Evolutionary conservation across 2,797 vertebrate species (phyloP).

Genomic region (Staurois parvus): DNA sequence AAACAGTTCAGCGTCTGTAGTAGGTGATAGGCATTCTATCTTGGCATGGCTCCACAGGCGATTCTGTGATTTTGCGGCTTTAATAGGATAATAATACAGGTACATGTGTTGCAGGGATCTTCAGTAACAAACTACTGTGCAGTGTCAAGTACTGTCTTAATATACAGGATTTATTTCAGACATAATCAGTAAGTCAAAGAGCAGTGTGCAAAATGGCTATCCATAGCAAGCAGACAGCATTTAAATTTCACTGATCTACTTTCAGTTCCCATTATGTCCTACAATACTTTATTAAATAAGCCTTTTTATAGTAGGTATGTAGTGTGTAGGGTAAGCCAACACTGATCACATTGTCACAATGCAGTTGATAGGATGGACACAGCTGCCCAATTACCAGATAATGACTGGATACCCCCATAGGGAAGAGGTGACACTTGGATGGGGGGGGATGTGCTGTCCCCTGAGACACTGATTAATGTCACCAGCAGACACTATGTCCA

Average conservation of each 20-base stretch:
- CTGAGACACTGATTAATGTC: constrained; percentile 48
- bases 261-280: background rate
- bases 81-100: no score
- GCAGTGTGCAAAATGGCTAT: no score
- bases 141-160: no score
- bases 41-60: no score
- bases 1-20: no score
- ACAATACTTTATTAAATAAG: background rate
- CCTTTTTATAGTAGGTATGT: background rate
- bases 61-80: no score
- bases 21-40: no score
- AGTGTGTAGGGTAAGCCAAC: background rate
- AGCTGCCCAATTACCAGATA: constrained; percentile 54
- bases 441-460: constrained; percentile 33
- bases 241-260: background rate
- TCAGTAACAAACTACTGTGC: no score
- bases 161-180: no score
- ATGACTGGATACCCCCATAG: constrained; percentile 5
- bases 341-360: background rate
- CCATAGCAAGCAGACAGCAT: background rate
- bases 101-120: no score
- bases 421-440: constrained; percentile 6
- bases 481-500: constrained; percentile 8
- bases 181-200: no score
- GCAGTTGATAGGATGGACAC: constrained; percentile 4